Percentiles rank a stretch among this genome's conserved stretches.
Conservation (phyloP, 2,888 invertebrate species). For the Amphipoea lucens region DNA sequence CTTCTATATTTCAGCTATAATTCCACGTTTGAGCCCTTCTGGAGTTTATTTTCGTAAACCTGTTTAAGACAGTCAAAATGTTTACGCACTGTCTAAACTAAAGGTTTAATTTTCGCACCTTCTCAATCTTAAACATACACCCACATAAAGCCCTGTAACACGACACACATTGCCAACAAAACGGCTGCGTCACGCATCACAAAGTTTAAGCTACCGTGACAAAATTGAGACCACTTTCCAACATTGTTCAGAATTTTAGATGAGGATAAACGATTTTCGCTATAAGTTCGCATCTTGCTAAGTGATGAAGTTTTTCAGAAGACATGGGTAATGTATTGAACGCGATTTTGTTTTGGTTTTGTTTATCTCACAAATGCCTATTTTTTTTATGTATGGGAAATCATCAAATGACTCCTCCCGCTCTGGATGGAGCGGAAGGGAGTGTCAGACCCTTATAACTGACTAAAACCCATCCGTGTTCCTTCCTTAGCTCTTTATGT, state of each 20-base stretch:
- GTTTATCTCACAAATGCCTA: not conserved
- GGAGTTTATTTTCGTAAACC: no score
- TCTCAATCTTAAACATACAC: not conserved
- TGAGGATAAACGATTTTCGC: slow-evolving; percentile 27
- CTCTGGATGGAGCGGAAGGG: no score
- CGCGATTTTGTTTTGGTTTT: slow-evolving; percentile 26
- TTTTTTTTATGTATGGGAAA: no score
- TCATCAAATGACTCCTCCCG: no score
- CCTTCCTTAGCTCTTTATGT: no score
- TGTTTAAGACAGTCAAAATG: not conserved
- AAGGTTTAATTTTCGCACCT: not conserved
- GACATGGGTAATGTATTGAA: slow-evolving; percentile 29
- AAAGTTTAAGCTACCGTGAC: slow-evolving; percentile 13
- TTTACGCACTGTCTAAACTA: not conserved
- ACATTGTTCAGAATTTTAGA: slow-evolving; percentile 34
- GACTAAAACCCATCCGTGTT: no score
- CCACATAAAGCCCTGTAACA: not conserved
- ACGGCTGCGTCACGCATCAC: slow-evolving; percentile 28
- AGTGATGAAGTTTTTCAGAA: slow-evolving; percentile 24
- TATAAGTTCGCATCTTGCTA: slow-evolving; percentile 7
- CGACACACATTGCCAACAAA: not conserved
- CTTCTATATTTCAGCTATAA: no score
- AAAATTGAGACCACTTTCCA: slow-evolving; percentile 22
- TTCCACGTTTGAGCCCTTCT: no score
- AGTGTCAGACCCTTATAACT: no score